phyloP scores from a whole-genome alignment of 2,113 vertebrate genomes.

The Pitta sordida region DNA sequence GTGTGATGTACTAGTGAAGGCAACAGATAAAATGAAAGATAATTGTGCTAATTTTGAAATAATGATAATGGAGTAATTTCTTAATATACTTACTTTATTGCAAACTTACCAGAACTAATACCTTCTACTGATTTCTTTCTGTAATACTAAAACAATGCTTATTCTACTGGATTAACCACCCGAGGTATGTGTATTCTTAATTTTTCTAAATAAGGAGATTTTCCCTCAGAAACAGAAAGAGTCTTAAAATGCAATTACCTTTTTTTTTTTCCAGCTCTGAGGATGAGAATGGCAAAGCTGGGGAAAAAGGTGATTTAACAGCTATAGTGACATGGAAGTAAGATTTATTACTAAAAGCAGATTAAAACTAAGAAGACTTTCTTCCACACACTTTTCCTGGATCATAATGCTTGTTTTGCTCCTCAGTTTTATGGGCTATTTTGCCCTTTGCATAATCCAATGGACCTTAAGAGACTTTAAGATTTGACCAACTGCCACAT shows the following conservation, averaged over 20 bases:
- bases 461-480: neutral
- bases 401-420: slow-evolving; percentile 45
- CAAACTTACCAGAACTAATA: slow-evolving; percentile 63
- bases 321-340: neutral
- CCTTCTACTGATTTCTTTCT: slow-evolving; percentile 69
- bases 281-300: slow-evolving; percentile 84
- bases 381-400: slow-evolving; percentile 21
- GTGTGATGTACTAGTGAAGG: neutral
- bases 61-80: slow-evolving; percentile 1
- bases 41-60: neutral
- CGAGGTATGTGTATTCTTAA: slow-evolving; percentile 69
- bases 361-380: slow-evolving; percentile 57
- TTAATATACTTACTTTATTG: neutral
- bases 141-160: slow-evolving; percentile 68
- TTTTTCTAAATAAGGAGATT: slow-evolving; percentile 50
- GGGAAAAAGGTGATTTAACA: slow-evolving; percentile 80
- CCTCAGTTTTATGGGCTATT: neutral
- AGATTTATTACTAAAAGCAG: slow-evolving; percentile 15
- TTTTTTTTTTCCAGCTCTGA: slow-evolving; percentile 76
- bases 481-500: neutral
- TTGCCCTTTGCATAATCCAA: neutral
- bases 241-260: slow-evolving; percentile 2
- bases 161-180: slow-evolving; percentile 61
- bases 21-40: neutral
- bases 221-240: neutral